Percentiles rank a stretch among this genome's conserved stretches.
phyloP scores from a whole-genome alignment of 2,888 invertebrate species.

The Spisula subtruncata region DNA sequence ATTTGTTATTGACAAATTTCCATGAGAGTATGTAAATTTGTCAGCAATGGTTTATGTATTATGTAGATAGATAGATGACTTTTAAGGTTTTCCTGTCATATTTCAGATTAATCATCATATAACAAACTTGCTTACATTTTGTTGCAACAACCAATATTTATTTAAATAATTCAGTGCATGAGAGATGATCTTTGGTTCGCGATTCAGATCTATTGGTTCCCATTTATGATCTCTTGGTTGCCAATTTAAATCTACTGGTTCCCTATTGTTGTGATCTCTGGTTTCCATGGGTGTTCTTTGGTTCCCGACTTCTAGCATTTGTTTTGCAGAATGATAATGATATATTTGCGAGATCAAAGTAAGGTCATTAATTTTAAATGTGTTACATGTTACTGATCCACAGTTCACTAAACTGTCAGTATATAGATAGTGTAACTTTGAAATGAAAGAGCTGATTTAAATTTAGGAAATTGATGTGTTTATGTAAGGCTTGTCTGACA shows the following conservation, averaged over 20 bases:
- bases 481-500: too few relatives aligned
- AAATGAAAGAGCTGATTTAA: neutral
- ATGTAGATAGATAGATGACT: conserved; percentile 17
- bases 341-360: neutral
- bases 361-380: neutral
- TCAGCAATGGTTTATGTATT: neutral
- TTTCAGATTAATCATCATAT: neutral
- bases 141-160: neutral
- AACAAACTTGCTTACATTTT: neutral
- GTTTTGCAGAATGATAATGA: conserved; percentile 5
- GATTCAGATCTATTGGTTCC: too few relatives aligned
- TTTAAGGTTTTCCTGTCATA: neutral
- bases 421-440: neutral
- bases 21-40: neutral
- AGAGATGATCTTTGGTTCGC: too few relatives aligned
- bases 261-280: neutral
- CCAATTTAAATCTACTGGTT: neutral
- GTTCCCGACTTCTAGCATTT: neutral
- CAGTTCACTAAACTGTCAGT: neutral
- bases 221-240: too few relatives aligned
- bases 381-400: neutral
- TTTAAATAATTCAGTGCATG: neutral
- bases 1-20: conserved; percentile 15
- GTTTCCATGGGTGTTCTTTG: neutral
- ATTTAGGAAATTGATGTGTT: neutral